Evolutionary conservation across 2,113 vertebrate genomes (phyloP).

Genomic region (Silurus asotus): DNA sequence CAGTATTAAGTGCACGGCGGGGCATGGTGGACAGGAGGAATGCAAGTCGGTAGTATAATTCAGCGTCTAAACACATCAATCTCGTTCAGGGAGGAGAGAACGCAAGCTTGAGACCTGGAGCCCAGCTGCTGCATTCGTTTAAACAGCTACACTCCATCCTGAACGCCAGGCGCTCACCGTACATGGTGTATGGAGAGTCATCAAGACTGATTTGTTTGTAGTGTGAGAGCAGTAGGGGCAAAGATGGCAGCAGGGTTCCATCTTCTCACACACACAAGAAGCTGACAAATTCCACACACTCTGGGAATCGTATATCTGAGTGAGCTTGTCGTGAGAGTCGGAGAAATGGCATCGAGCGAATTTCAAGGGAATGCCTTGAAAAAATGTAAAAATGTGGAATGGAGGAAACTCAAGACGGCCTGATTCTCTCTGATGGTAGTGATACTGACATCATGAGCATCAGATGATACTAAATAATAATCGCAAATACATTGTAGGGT

Average conservation of each 20-base stretch:
- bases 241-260: constrained; percentile 41
- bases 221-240: constrained; percentile 32
- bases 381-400: not conserved
- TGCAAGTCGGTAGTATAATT: constrained; percentile 64
- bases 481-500: no score
- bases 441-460: not conserved
- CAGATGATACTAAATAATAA: no score
- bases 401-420: not conserved
- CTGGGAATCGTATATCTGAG: not conserved
- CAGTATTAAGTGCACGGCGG: constrained; percentile 65
- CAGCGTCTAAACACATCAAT: constrained; percentile 61
- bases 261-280: constrained; percentile 24
- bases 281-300: constrained; percentile 25
- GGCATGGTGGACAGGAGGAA: constrained; percentile 55
- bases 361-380: not conserved
- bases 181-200: constrained; percentile 16
- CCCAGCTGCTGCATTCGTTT: constrained; percentile 66
- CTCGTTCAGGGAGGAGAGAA: constrained; percentile 46
- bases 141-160: constrained; percentile 55
- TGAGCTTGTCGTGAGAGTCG: not conserved
- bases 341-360: not conserved
- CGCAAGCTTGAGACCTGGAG: constrained; percentile 50
- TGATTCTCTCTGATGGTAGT: not conserved
- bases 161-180: not conserved
- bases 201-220: constrained; percentile 52